Conservation (phyloP, 2,888 invertebrate genomes). For the Sesia apiformis region DNA sequence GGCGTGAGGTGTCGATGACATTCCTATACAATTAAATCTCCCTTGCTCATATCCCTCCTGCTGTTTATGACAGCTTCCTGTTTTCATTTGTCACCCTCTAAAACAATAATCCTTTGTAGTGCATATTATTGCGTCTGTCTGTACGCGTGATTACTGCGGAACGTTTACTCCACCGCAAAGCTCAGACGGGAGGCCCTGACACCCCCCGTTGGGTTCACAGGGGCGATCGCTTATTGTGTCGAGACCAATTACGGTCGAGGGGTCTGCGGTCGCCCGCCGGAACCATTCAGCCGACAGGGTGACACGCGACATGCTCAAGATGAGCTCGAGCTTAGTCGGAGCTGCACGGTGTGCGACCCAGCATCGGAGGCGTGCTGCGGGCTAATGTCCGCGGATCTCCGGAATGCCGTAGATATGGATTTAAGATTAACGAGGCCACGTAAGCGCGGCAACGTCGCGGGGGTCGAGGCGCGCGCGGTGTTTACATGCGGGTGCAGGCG, state of each 20-base stretch:
- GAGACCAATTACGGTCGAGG: too few species aligned
- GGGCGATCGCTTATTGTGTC: neutral
- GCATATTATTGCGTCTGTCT: constrained; percentile 9
- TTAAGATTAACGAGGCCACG: constrained; percentile 67
- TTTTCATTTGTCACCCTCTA: constrained; percentile 1
- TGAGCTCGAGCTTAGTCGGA: neutral
- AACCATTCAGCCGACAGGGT: too few species aligned
- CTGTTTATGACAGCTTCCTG: constrained; percentile 1
- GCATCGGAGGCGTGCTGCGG: neutral
- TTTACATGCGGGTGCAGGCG: constrained; percentile 75
- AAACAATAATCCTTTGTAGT: neutral
- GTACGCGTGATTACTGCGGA: constrained; percentile 12
- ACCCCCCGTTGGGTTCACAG: neutral
- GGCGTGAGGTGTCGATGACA: neutral
- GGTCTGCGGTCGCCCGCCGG: too few species aligned
- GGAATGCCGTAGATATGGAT: constrained; percentile 51
- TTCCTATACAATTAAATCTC: neutral
- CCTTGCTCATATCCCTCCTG: neutral
- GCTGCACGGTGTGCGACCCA: neutral
- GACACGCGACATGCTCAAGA: too few species aligned
- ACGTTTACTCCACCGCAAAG: constrained; percentile 22
- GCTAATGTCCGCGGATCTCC: neutral
- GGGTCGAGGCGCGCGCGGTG: constrained; percentile 83
- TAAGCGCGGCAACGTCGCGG: constrained; percentile 20
- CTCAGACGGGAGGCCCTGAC: neutral